Conservation (phyloP, 2,888 invertebrate species). For the Aphrophora alni region DNA sequence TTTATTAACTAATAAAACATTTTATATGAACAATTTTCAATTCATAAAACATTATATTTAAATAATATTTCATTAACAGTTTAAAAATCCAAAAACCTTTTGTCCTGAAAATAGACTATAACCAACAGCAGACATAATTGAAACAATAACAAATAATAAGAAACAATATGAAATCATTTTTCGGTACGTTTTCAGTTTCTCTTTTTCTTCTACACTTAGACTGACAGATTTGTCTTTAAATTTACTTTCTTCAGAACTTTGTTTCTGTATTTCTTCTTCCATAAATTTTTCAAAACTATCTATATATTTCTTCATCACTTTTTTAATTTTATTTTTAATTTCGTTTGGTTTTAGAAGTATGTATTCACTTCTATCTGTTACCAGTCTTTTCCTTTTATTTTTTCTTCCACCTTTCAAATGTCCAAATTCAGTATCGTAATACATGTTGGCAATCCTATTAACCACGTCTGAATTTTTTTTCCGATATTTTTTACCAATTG, state of each 20-base stretch:
- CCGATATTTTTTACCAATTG: too few relatives aligned
- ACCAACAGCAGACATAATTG: not conserved
- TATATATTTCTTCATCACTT: not conserved
- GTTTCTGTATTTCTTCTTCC: not conserved
- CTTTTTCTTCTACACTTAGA: too few relatives aligned
- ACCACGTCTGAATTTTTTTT: not conserved
- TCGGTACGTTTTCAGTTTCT: too few relatives aligned
- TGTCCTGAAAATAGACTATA: not conserved
- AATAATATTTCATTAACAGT: too few relatives aligned
- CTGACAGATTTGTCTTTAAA: too few relatives aligned
- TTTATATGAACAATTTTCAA: too few relatives aligned
- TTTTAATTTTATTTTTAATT: not conserved
- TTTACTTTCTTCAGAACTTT: not conserved
- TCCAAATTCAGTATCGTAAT: not conserved
- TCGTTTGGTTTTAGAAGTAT: not conserved
- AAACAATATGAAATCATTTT: not conserved
- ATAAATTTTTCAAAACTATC: not conserved
- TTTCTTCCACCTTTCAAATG: not conserved
- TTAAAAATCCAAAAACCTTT: not conserved
- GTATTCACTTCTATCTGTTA: not conserved
- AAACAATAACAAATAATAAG: not conserved
- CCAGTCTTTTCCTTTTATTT: not conserved
- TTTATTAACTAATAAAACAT: too few relatives aligned
- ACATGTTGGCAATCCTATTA: not conserved
- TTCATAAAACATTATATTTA: too few relatives aligned